These are phyloP conservation scores for Cataglyphis altisquamis DNA, from an alignment of 2,888 invertebrate species.

Conservation along the genomic window DNA sequence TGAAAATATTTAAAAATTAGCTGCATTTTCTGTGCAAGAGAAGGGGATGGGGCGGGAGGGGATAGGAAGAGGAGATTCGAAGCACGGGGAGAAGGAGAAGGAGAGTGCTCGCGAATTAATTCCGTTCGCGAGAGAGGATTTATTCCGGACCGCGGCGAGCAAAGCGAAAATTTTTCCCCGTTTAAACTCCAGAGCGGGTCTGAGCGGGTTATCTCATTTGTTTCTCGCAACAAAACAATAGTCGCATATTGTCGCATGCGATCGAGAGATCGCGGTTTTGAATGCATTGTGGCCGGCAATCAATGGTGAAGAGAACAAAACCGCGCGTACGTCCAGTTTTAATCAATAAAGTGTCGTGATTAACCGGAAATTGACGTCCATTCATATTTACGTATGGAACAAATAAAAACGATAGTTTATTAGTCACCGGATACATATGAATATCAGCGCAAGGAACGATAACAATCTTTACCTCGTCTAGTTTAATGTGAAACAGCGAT, in stretches of 20 bases:
- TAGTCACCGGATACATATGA: neutral
- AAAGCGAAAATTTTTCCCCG: neutral
- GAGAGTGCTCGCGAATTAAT: neutral
- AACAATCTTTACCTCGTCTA: neutral
- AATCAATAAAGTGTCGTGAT: constrained; percentile 46
- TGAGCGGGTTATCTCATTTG: constrained; percentile 17
- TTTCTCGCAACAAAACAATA: neutral
- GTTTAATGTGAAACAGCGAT: neutral
- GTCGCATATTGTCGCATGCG: neutral
- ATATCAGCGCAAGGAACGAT: neutral
- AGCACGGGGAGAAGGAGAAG: neutral
- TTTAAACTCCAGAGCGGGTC: neutral
- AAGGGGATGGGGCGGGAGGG: no score
- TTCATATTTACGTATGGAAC: constrained; percentile 9
- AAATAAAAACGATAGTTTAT: constrained; percentile 44
- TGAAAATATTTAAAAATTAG: neutral
- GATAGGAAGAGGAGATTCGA: neutral
- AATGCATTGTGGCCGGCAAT: constrained; percentile 24
- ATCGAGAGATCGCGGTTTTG: constrained; percentile 15
- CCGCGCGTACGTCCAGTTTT: constrained; percentile 32
- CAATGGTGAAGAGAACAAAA: constrained; percentile 27
- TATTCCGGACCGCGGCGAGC: neutral
- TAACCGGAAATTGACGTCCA: constrained; percentile 40
- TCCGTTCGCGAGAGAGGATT: neutral
- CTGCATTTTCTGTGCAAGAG: neutral